These are phyloP conservation scores for Pampusana beccarii DNA, from an alignment of 2,113 vertebrate genomes.

Conservation along the genomic window DNA sequence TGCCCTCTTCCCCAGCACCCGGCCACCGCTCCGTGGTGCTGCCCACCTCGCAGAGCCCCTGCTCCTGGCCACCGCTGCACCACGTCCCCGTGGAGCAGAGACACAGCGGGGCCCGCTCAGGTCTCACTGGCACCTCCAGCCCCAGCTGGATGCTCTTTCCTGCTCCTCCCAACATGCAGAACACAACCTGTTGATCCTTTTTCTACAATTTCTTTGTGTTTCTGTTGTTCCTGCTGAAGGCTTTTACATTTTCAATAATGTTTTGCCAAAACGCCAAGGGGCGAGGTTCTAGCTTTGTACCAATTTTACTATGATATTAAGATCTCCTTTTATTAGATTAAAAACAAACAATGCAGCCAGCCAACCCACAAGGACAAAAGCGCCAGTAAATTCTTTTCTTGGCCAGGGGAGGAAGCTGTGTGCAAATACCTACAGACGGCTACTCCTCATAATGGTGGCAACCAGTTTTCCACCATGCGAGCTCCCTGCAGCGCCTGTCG, in stretches of 20 bases:
- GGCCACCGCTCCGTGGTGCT: neutral
- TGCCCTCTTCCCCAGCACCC: neutral
- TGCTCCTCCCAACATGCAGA: neutral
- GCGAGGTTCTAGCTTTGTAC: slow-evolving; percentile 45
- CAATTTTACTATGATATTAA: slow-evolving; percentile 58
- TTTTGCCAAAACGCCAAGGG: slow-evolving; percentile 38
- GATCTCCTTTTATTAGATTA: slow-evolving; percentile 64
- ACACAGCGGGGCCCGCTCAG: neutral
- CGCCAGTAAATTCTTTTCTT: slow-evolving; percentile 39
- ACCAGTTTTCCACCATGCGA: rapidly evolving
- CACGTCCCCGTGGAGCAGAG: rapidly evolving
- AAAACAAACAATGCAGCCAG: slow-evolving; percentile 62
- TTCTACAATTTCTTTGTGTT: slow-evolving; percentile 31
- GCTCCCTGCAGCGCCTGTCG: neutral
- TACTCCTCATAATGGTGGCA: neutral
- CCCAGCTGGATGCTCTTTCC: neutral
- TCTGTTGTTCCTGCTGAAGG: slow-evolving; percentile 34
- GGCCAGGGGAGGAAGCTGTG: neutral
- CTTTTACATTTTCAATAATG: slow-evolving; percentile 52
- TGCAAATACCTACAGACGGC: neutral
- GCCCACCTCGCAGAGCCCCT: neutral
- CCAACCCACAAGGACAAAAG: slow-evolving; percentile 54
- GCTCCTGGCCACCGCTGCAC: rapidly evolving
- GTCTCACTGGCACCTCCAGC: neutral
- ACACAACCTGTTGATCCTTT: slow-evolving; percentile 21